Conservation (phyloP, 2,888 invertebrate species). For the Eumerus sabulonum region DNA sequence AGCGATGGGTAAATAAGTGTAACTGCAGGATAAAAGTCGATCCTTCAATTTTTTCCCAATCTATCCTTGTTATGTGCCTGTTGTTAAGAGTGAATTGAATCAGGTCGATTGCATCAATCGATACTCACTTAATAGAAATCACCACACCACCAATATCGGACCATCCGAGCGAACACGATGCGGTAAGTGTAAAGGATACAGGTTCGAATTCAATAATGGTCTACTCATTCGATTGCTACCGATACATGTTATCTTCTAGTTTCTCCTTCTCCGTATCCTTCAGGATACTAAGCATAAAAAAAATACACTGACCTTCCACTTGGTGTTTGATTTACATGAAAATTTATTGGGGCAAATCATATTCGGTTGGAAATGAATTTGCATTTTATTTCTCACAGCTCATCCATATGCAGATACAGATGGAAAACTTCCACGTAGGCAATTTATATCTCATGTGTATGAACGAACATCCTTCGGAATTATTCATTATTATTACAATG, state of each 20-base stretch:
- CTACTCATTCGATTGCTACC: constrained; percentile 27
- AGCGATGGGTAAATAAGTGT: background rate
- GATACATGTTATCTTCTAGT: constrained; percentile 5
- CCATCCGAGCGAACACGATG: background rate
- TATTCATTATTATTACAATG: no score
- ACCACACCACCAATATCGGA: constrained; percentile 12
- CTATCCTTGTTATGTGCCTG: background rate
- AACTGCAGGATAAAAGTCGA: constrained; percentile 3
- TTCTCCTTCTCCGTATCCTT: background rate
- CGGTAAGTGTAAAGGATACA: constrained; percentile 32
- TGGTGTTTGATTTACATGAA: constrained; percentile 9
- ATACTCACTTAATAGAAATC: constrained; percentile 49
- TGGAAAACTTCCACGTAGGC: background rate
- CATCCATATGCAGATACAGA: constrained; percentile 1
- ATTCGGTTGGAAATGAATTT: constrained; percentile 32
- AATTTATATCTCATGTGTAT: background rate
- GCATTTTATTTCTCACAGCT: constrained; percentile 30
- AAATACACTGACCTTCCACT: constrained; percentile 23
- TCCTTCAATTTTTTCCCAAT: constrained; percentile 2
- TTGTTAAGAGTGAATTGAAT: constrained; percentile 39
- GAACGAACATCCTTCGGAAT: constrained; percentile 1
- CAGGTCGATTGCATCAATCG: constrained; percentile 54
- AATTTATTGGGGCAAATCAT: constrained; percentile 39
- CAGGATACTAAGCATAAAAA: no score
- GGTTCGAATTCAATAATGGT: constrained; percentile 51